Base-by-base conservation (phyloP, 2,113 vertebrate species). In the Brevimyrus niger region DNA sequence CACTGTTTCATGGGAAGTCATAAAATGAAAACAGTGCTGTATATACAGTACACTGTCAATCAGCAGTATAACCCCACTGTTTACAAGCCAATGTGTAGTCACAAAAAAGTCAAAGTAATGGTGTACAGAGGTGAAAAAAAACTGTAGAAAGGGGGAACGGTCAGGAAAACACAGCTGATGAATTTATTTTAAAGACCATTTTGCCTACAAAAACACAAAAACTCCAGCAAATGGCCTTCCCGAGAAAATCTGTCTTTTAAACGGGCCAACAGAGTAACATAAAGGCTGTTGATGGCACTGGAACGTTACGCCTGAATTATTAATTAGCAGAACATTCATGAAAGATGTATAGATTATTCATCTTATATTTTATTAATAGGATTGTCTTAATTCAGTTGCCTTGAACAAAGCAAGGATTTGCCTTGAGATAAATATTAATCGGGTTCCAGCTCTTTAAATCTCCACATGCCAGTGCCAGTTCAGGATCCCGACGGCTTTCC, bases 301-400 rank as follows among this genome's bases (percentile, higher is more conserved):
- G 85, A 92, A 92, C 73, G 87, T 89, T 91, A 89, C 58, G 61
- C 7, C 91, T 96, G 93, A 95, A 96, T 96, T 90, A 95, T 95
- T 93, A 90, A 96, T 92, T 51, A 86, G 44, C 89, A 0, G 4
- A 91, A 93, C 10, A 90, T 93, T 95, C 94, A 95, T 95, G 93
- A 96, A 95, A 95, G 91, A 95, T 96, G 93, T 89, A 95, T 94
- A 94, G 92, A 93, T 94, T 94, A 95, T 93, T 93, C 90, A 92
- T 90, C 42, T 80, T 93, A 96, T 96, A 95, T 94, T 93, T 96
- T 96, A 96, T 96, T 95, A 95, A 96, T 95, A 93, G 90, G 92
- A 94, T 94, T 95, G 94, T 94, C 93, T 96, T 95, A 94, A 96
- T 95, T 95, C 93, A 94, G 94, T 94, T 92, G 93, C 90, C 80